phyloP scores from a whole-genome alignment of 2,113 vertebrate species.

The Nesoenas mayeri region DNA sequence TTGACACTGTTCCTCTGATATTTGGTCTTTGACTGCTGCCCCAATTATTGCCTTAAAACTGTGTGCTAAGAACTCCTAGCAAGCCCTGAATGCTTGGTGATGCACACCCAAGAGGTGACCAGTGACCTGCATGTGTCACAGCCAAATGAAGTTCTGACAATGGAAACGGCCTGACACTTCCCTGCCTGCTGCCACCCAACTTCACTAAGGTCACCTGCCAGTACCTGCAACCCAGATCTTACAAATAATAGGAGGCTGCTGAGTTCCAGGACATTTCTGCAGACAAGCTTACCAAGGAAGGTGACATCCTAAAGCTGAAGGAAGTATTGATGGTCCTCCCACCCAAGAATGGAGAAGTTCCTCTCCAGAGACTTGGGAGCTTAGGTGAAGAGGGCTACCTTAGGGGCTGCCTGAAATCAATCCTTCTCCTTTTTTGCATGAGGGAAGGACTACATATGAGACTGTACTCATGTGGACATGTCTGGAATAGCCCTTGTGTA shows the following conservation, averaged over 20 bases:
- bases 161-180: not conserved
- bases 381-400: not conserved
- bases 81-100: not conserved
- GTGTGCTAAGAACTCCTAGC: not conserved
- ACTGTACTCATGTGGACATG: not conserved
- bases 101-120: not conserved
- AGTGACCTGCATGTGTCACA: fast-evolving
- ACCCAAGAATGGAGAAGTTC: fast-evolving
- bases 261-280: not conserved
- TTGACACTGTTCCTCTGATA: not conserved
- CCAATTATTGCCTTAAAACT: not conserved
- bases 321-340: not conserved
- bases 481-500: not conserved
- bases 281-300: not conserved
- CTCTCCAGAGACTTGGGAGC: not conserved
- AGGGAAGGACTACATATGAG: not conserved
- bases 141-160: not conserved
- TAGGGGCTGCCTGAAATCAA: not conserved
- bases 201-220: not conserved
- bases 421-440: not conserved
- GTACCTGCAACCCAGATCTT: not conserved
- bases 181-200: not conserved
- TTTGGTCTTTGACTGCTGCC: not conserved
- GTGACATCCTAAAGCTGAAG: not conserved
- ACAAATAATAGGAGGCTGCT: not conserved